Evolutionary conservation across 2,797 vertebrate genomes (phyloP).

Genomic region (Novumbra hubbsi): DNA sequence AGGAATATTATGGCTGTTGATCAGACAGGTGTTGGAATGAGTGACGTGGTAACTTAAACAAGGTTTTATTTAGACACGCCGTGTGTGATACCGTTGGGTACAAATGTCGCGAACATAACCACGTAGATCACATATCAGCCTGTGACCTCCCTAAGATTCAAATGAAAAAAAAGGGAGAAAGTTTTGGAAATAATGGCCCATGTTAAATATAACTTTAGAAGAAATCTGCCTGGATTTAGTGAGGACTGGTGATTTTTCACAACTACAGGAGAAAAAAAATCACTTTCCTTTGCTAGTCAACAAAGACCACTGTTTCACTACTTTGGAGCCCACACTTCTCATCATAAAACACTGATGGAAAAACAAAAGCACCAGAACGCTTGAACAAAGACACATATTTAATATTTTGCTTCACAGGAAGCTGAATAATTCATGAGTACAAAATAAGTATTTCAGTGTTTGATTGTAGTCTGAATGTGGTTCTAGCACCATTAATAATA

Average conservation of each 20-base stretch:
- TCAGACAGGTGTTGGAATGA: slow-evolving; percentile 45
- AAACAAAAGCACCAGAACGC: background rate
- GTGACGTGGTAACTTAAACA: slow-evolving; percentile 35
- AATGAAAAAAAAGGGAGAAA: background rate
- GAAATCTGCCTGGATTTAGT: background rate
- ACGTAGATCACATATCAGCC: background rate
- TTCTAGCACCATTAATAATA: slow-evolving; percentile 2
- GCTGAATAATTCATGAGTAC: slow-evolving; percentile 25
- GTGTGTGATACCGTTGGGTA: background rate
- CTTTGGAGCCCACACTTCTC: background rate
- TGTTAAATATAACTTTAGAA: background rate
- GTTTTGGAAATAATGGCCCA: background rate
- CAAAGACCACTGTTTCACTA: background rate
- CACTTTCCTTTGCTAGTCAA: background rate
- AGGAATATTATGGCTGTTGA: slow-evolving; percentile 55
- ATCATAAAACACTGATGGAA: slow-evolving; percentile 2
- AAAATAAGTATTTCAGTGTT: background rate
- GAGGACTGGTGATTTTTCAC: background rate
- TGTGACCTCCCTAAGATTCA: background rate
- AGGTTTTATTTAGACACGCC: slow-evolving; percentile 28
- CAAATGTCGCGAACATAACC: background rate
- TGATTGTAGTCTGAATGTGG: background rate
- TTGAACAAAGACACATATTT: background rate
- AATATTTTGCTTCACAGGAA: background rate
- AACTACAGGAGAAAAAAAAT: background rate